These are phyloP conservation scores for Liopterus haemorrhoidalis DNA, from an alignment of 2,888 invertebrate species.

Conservation along the genomic window DNA sequence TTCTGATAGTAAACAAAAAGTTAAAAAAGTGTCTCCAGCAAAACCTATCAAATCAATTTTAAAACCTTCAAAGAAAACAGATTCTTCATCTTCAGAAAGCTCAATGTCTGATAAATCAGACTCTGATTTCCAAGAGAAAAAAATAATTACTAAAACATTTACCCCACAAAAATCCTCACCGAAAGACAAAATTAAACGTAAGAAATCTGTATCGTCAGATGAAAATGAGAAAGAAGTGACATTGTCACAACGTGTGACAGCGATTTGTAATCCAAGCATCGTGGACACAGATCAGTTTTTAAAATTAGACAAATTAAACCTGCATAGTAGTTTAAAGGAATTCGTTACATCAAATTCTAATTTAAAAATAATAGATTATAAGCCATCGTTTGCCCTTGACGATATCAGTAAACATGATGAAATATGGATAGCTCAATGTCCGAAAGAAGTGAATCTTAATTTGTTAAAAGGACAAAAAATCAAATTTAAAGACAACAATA, in stretches of 20 bases:
- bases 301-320: not conserved
- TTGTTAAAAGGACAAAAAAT: constrained; percentile 18
- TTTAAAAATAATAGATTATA: constrained; percentile 8
- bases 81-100: too few relatives aligned
- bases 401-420: constrained; percentile 18
- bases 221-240: constrained; percentile 9
- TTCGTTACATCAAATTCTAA: constrained; percentile 12
- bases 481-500: constrained; percentile 9
- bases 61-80: too few relatives aligned
- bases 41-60: too few relatives aligned
- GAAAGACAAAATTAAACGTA: not conserved
- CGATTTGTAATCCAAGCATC: not conserved
- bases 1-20: not conserved
- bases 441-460: constrained; percentile 22
- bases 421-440: constrained; percentile 25
- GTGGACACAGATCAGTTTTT: not conserved
- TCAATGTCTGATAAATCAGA: too few relatives aligned
- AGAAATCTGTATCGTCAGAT: constrained; percentile 1
- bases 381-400: constrained; percentile 8
- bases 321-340: not conserved
- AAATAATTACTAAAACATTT: too few relatives aligned
- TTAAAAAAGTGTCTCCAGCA: too few relatives aligned
- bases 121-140: too few relatives aligned
- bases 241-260: constrained; percentile 1
- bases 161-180: not conserved